A percentile compares a stretch with the other conserved stretches of the same genome.
Conservation (phyloP, 64 coral and sea anemone species). For the Cladopsammia gracilis region DNA sequence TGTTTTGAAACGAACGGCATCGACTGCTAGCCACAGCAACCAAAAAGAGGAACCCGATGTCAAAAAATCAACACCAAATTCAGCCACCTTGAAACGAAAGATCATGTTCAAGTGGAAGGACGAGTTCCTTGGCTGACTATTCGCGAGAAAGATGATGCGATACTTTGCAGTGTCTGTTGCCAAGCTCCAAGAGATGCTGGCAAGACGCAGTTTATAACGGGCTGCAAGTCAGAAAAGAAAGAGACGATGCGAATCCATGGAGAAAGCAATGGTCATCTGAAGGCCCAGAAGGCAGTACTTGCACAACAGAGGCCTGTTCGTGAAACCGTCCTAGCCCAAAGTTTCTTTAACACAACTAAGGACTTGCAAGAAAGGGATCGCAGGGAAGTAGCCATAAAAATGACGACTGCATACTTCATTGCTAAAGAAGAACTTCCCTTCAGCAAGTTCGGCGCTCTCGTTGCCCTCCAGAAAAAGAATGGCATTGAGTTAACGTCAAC, state of each 20-base stretch:
- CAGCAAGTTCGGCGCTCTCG: neutral
- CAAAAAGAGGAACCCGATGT: conserved; percentile 5
- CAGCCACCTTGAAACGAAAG: neutral
- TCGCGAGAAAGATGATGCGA: neutral
- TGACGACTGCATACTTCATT: neutral
- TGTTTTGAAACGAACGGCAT: neutral
- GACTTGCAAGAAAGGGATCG: neutral
- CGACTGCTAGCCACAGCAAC: too few relatives aligned
- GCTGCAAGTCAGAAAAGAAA: neutral
- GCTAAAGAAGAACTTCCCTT: neutral
- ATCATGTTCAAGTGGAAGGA: conserved; percentile 4
- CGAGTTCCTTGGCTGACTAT: neutral
- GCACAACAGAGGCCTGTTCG: neutral
- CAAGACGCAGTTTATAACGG: conserved; percentile 11
- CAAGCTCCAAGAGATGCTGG: neutral
- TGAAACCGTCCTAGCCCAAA: neutral
- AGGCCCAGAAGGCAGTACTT: neutral
- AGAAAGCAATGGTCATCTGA: neutral
- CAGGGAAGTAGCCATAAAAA: neutral
- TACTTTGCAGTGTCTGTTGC: neutral
- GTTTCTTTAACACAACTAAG: neutral
- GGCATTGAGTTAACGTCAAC: neutral
- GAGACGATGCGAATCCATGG: conserved; percentile 10
- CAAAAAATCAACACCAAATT: neutral
- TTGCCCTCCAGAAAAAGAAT: neutral